A percentile compares a stretch with the other conserved stretches of the same genome.
Evolutionary conservation across 1,140 invertebrate species (phyloP).

Genomic region (Aphelenchoides avenae): DNA sequence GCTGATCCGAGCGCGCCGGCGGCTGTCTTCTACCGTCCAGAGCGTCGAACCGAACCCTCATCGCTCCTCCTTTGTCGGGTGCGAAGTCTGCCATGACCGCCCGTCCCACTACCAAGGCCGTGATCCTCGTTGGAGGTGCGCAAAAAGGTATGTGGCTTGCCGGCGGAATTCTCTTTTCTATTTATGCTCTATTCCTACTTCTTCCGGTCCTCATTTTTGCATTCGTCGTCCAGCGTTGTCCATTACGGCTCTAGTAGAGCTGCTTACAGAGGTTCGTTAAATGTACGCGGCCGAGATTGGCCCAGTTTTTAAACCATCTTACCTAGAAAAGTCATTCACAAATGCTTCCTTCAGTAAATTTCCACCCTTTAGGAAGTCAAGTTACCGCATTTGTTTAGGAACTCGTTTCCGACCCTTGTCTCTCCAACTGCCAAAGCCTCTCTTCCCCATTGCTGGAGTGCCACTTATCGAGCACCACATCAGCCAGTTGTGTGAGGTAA

Average conservation of each 20-base stretch:
- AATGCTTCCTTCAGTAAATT: background rate
- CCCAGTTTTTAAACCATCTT: constrained; percentile 1
- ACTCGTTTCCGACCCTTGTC: constrained; percentile 93
- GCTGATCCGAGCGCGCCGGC: too few relatives aligned
- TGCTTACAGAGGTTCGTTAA: background rate
- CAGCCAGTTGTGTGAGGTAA: constrained; percentile 75
- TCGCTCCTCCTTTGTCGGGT: too few relatives aligned
- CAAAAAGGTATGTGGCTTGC: constrained; percentile 65
- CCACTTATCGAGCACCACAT: constrained; percentile 95
- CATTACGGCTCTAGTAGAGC: constrained; percentile 38
- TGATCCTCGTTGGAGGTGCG: constrained; percentile 68
- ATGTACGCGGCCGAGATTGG: background rate
- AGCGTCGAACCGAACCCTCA: too few relatives aligned
- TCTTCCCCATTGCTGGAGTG: constrained; percentile 91
- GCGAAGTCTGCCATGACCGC: too few relatives aligned
- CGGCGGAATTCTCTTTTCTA: constrained; percentile 50
- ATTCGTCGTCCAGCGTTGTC: constrained; percentile 45
- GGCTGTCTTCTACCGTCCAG: too few relatives aligned
- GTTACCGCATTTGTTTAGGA: constrained; percentile 65
- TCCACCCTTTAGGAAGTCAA: constrained; percentile 1
- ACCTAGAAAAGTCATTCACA: constrained; percentile 10
- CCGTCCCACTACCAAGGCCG: too few relatives aligned
- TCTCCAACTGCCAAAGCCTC: constrained; percentile 87
- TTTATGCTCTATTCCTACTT: constrained; percentile 53
- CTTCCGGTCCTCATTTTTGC: constrained; percentile 54